Evolutionary conservation across 2,113 vertebrate genomes (phyloP).

Genomic region (Typhlomys cinereus): DNA sequence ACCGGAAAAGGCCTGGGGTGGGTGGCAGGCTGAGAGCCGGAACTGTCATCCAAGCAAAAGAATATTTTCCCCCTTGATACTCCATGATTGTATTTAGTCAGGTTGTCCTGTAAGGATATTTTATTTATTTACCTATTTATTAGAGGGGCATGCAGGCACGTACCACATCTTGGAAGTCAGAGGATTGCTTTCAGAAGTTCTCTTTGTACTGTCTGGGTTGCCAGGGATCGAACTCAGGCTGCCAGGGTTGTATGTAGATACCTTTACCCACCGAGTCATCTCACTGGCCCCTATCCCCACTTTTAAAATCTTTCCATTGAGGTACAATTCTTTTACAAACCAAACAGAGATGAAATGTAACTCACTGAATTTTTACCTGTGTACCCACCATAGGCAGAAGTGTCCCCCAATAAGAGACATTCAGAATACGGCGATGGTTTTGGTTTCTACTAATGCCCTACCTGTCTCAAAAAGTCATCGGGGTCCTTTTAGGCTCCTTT

Average conservation of each 20-base stretch:
- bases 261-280: no score
- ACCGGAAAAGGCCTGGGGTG: constrained; percentile 69
- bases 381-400: neutral
- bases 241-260: no score
- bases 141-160: neutral
- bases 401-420: neutral
- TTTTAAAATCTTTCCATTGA: no score
- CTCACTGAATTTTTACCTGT: neutral
- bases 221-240: neutral
- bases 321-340: no score
- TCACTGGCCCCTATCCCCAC: neutral
- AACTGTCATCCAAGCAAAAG: neutral
- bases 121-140: neutral
- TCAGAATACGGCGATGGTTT: no score
- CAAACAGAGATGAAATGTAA: no score
- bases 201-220: neutral
- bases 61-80: neutral
- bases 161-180: no score
- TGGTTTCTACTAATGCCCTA: no score
- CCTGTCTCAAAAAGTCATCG: no score
- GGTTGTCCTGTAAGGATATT: no score
- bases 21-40: neutral
- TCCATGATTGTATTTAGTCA: neutral
- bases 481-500: neutral
- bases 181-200: neutral